Conservation (phyloP, 2,888 invertebrate genomes). For the Pseudeuparius sepicola region DNA sequence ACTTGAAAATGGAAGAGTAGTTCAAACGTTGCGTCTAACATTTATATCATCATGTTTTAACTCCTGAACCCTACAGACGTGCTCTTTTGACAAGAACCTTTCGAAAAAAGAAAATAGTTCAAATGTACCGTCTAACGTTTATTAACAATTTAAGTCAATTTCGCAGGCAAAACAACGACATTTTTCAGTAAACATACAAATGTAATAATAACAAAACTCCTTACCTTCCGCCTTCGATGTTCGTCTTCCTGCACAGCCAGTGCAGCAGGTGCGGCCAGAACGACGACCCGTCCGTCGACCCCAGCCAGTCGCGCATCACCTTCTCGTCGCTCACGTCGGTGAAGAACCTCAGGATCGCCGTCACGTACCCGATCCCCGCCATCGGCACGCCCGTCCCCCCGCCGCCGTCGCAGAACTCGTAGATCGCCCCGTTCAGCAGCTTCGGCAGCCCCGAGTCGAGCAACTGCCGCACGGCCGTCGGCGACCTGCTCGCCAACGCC, state of each 20-base stretch:
- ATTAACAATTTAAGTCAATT: no score
- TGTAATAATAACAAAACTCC: no score
- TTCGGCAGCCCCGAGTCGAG: conserved; percentile 66
- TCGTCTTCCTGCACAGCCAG: conserved; percentile 50
- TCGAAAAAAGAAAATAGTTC: no score
- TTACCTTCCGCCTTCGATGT: no score
- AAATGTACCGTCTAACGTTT: no score
- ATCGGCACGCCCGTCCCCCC: conserved; percentile 36
- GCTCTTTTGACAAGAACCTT: no score
- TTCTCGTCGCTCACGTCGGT: conserved; percentile 71
- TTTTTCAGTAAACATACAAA: no score
- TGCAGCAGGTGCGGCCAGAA: conserved; percentile 80
- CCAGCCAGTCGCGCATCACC: conserved; percentile 80
- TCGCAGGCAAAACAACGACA: no score
- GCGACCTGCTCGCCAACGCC: conserved; percentile 72
- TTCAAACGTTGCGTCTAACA: no score
- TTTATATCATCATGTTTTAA: no score
- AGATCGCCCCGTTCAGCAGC: conserved; percentile 52
- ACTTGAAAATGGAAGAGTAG: no score
- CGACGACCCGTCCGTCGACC: conserved; percentile 63
- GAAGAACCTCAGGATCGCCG: conserved; percentile 68
- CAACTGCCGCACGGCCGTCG: conserved; percentile 63
- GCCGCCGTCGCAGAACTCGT: conserved; percentile 36
- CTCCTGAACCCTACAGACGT: no score
- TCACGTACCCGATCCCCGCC: conserved; percentile 49